phyloP scores from a whole-genome alignment of 2,113 vertebrate genomes.

The Furnarius figulus region DNA sequence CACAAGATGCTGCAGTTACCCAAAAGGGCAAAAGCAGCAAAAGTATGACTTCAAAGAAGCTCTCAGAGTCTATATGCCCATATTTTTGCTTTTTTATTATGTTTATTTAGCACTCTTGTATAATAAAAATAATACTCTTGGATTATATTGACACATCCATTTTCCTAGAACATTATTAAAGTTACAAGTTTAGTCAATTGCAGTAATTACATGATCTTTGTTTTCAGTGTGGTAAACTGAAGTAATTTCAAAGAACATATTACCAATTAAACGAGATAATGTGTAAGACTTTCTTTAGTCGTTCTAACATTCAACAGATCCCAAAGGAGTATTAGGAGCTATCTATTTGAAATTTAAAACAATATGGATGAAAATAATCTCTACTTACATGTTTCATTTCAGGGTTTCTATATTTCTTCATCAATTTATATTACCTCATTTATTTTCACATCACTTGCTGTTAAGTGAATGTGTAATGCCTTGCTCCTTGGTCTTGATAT shows the following conservation, averaged over 20 bases:
- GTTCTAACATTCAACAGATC: neutral
- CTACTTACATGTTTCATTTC: neutral
- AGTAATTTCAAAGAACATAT: neutral
- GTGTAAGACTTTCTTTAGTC: neutral
- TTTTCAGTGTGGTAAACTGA: neutral
- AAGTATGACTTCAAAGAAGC: neutral
- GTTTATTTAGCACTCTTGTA: neutral
- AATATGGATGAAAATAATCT: neutral
- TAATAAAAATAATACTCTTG: neutral
- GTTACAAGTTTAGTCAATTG: neutral
- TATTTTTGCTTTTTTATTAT: neutral
- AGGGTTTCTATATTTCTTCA: neutral
- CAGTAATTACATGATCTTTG: neutral
- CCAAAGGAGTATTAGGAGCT: neutral
- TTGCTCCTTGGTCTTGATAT: neutral
- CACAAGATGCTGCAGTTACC: neutral
- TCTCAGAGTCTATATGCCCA: neutral
- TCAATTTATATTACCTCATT: neutral
- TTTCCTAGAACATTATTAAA: neutral
- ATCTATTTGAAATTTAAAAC: neutral
- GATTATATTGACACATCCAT: neutral
- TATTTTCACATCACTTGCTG: neutral
- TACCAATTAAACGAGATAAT: neutral
- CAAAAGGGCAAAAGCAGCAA: neutral
- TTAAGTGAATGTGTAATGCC: neutral